Percentiles rank a stretch among this genome's conserved stretches.
Conservation (phyloP, 2,888 invertebrate genomes). For the Xestia ashworthii region DNA sequence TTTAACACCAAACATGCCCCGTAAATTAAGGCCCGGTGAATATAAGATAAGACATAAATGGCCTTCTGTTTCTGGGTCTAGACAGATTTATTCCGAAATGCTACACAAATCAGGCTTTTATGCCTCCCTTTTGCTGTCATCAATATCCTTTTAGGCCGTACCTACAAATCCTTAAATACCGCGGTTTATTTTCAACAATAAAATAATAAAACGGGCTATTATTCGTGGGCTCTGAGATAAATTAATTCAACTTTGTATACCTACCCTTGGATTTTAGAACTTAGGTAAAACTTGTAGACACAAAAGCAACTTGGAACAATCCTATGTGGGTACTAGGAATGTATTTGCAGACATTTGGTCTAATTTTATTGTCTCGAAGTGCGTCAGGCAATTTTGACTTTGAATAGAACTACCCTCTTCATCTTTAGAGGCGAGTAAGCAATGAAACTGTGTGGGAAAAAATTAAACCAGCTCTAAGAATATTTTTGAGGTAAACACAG, state of each 20-base stretch:
- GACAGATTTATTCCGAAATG: conserved; percentile 50
- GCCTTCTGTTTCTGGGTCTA: conserved; percentile 21
- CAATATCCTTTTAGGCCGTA: conserved; percentile 57
- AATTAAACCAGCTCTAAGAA: too few relatives aligned
- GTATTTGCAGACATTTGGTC: conserved; percentile 8
- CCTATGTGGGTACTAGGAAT: not conserved
- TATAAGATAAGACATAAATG: conserved; percentile 35
- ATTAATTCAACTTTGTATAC: conserved; percentile 49
- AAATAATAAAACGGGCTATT: conserved; percentile 58
- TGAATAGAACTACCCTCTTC: conserved; percentile 15
- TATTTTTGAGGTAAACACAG: not conserved
- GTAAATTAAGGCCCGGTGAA: conserved; percentile 13
- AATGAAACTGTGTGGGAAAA: not conserved
- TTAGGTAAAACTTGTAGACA: conserved; percentile 30
- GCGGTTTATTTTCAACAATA: conserved; percentile 57
- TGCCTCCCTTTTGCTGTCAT: conserved; percentile 62
- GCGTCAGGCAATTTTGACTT: conserved; percentile 12
- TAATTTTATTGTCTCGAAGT: conserved; percentile 20
- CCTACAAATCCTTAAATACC: conserved; percentile 54
- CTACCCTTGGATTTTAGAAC: conserved; percentile 28
- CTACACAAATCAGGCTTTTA: conserved; percentile 60
- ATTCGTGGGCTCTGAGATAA: conserved; percentile 42
- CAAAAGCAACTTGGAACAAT: conserved; percentile 40
- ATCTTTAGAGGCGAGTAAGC: not conserved
- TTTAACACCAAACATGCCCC: not conserved